Evolutionary conservation across 2,113 vertebrate species (phyloP), one percentile per base, ranked within the genome.

Genomic region (Colinus virginianus): DNA sequence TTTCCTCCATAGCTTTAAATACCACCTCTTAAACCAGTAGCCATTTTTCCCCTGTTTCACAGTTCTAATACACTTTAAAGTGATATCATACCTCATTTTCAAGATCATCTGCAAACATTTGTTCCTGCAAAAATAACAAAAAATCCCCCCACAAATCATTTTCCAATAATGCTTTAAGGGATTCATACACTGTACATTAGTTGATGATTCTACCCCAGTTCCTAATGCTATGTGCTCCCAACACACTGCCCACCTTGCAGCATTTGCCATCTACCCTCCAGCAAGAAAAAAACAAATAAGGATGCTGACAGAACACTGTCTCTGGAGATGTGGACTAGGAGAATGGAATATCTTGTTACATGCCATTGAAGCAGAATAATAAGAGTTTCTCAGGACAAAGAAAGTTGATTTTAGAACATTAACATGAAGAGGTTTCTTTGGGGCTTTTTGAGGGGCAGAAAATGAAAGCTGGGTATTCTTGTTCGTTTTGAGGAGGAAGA

Each of bases 61-160:
- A 76, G 75, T 9, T 59, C 84, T 71, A 23, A 7, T 5, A 16
- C 55, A 30, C 63, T 87, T 92, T 55, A 83, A 74, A 76, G 82
- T 30, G 45, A 64, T 80, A 49, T 63, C 96, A 2, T 96, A 99
- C 99, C 99, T 99, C 99, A 95, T 97, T 98, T 72, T 99, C 98
- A 95, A 98, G 96, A 94, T 98, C 98, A 95, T 98, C 99, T 72
- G 98, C 97, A 36, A 98, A 94, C 94, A 97, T 97, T 95, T 99
- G 98, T 92, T 99, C 99, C 99, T 99, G 94, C 64, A 97, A 90
- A 95, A 86, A 63, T 94, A 92, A 95, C 72, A 79, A 78, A 96
- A 89, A 63, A 16, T 13, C 5, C 79, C 86, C 93, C 69, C 62
- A 23, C 58, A n/a, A 78, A 93, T 77, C 0, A 81, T 56, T 70